Conservation (phyloP, 2,113 vertebrate genomes). For the Sula dactylatra region DNA sequence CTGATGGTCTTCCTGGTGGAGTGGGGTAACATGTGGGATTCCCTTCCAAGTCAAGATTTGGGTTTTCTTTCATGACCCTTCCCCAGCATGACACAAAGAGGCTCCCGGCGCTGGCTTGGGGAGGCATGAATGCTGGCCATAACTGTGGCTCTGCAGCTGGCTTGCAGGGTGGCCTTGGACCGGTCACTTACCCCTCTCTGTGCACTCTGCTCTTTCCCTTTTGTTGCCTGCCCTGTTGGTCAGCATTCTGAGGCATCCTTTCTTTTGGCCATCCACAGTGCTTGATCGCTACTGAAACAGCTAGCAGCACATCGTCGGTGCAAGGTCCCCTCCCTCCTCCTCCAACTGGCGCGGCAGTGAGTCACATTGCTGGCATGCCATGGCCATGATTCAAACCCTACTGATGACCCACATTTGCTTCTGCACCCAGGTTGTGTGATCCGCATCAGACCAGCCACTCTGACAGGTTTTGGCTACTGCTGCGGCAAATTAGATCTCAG, state of each 20-base stretch:
- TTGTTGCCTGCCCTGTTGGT: background rate
- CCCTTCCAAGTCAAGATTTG: background rate
- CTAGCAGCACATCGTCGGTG: fast-evolving
- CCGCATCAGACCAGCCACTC: background rate
- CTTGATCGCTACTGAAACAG: background rate
- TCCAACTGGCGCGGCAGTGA: background rate
- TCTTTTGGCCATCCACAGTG: background rate
- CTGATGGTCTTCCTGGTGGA: background rate
- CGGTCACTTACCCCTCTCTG: background rate
- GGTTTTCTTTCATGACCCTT: background rate
- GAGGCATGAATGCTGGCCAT: background rate
- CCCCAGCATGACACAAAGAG: fast-evolving
- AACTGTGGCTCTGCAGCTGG: background rate
- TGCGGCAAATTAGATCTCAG: background rate
- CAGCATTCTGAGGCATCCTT: background rate
- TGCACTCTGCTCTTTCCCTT: background rate
- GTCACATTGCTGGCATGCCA: slow-evolving; percentile 47
- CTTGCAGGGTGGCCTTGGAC: background rate
- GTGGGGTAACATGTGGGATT: background rate
- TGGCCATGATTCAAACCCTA: slow-evolving; percentile 11
- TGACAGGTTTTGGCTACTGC: background rate
- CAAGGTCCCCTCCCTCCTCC: background rate
- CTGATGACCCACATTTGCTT: slow-evolving; percentile 45
- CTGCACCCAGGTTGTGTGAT: background rate
- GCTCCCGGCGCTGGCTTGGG: background rate